Evolutionary conservation across 2,113 vertebrate genomes (phyloP), one percentile per base, ranked within the genome.

Genomic region (Hyaena hyaena): DNA sequence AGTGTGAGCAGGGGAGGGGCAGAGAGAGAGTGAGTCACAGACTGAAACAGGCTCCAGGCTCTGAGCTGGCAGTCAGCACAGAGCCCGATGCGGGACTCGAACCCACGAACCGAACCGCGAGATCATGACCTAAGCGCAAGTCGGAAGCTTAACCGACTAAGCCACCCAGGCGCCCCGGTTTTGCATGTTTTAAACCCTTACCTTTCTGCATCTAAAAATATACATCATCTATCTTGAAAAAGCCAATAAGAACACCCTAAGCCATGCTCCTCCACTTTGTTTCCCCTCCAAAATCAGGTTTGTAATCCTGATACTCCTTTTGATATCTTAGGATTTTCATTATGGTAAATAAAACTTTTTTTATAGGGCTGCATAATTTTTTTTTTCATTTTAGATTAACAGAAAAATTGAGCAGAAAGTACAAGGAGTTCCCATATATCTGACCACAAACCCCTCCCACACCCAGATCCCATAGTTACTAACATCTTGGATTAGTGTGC

Each of bases 171-270:
- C 39, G 39, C 39, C 39, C 39, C 39, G 97, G 93, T 84, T 98
- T 88, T 97, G 89, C 93, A 93, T 97, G 23, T 26, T 97, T 97
- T 97, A 98, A 98, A 98, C 92, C 89, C 97, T 97, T 97, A 19
- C 5, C 10, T 96, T 91, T 48, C 93, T 91, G 55, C 14, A 33
- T 82, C 65, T 88, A 80, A 88, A 61, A 85, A 91, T 50, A 9
- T 24, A 74, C 5, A 26, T 17, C 15, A 5, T 31, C 50, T 63
- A 4, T 50, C n/a, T 31, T 74, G 63, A 84, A 53, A 80, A 94
- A 83, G 21, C 39, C 7, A 53, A 69, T 26, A 93, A 48, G 39
- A 65, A 14, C 7, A n/a, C 21, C 23, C 10, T 21, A 71, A 53
- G 14, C 21, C 33, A 31, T 7, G 10, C 9, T 0, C 21, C 6